Conservation (phyloP, 2,888 invertebrate genomes). For the Noctua pronuba region DNA sequence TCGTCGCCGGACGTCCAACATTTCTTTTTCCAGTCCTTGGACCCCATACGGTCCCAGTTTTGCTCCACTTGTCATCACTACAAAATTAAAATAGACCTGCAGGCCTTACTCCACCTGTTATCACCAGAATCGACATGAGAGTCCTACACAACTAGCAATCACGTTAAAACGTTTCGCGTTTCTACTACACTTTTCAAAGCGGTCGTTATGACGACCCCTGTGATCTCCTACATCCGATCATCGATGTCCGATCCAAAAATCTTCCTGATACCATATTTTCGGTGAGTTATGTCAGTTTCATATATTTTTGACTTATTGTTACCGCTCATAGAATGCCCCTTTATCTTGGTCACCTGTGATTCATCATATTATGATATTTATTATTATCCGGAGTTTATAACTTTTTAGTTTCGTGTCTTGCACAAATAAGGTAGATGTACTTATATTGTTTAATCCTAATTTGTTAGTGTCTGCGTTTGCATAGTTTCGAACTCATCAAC, state of each 20-base stretch:
- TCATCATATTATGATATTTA: background rate
- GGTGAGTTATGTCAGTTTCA: background rate
- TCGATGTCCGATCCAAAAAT: no score
- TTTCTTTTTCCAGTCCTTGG: background rate
- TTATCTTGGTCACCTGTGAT: background rate
- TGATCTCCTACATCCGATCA: no score
- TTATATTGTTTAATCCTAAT: background rate
- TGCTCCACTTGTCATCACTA: background rate
- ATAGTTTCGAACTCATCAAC: conserved; percentile 2
- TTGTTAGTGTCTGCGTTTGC: background rate
- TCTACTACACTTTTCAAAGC: background rate
- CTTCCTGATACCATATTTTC: background rate
- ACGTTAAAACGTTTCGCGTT: background rate
- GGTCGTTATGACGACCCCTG: no score
- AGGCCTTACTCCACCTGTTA: no score
- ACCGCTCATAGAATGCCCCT: background rate
- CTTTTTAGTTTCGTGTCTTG: background rate
- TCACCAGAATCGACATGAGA: no score
- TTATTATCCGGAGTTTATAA: background rate
- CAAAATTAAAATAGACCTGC: background rate
- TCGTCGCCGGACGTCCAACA: background rate
- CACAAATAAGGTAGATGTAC: background rate
- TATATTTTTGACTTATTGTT: background rate
- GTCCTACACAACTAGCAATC: background rate
- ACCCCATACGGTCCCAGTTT: background rate